Percentiles rank a stretch among this genome's conserved stretches.
phyloP scores from a whole-genome alignment of 2,888 invertebrate species.

The Pristionchus fissidentatus region DNA sequence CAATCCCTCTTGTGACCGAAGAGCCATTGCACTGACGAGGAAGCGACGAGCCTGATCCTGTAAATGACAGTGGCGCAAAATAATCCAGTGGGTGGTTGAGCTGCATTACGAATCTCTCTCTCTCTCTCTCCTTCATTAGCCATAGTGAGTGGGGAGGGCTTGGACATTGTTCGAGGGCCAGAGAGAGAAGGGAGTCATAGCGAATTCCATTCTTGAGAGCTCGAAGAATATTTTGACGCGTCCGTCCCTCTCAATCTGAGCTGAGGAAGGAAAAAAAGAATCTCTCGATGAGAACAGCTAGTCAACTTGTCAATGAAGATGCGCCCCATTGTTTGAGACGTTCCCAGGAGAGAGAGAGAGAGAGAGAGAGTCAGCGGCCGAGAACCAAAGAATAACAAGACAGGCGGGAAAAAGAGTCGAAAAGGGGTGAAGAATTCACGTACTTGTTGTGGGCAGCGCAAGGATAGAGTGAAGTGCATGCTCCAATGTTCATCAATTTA shows the following conservation, averaged over 20 bases:
- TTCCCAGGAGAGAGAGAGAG: not conserved
- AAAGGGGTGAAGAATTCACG: too few species aligned
- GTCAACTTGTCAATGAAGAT: conserved; percentile 29
- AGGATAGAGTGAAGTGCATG: too few species aligned
- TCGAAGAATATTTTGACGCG: too few species aligned
- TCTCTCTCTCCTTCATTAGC: not conserved
- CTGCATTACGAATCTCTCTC: not conserved
- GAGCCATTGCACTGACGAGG: too few species aligned
- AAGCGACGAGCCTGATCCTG: too few species aligned
- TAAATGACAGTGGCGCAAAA: too few species aligned
- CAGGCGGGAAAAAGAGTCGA: too few species aligned
- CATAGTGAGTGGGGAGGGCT: conserved; percentile 19
- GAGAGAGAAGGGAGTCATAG: conserved; percentile 10
- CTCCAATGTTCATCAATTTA: too few species aligned
- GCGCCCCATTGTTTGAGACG: not conserved
- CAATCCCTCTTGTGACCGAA: too few species aligned
- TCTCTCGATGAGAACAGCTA: not conserved
- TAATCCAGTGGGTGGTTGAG: not conserved
- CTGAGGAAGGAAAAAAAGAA: not conserved
- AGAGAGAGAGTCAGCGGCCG: too few species aligned
- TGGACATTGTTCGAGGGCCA: conserved; percentile 3
- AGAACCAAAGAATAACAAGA: too few species aligned
- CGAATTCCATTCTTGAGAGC: conserved; percentile 13
- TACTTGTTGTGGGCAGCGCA: too few species aligned
- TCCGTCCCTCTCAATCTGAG: not conserved